Percentiles rank a stretch among this genome's conserved stretches.
These are phyloP conservation scores for Camponotus fellah DNA, from an alignment of 2,888 invertebrate genomes.

Conservation along the genomic window DNA sequence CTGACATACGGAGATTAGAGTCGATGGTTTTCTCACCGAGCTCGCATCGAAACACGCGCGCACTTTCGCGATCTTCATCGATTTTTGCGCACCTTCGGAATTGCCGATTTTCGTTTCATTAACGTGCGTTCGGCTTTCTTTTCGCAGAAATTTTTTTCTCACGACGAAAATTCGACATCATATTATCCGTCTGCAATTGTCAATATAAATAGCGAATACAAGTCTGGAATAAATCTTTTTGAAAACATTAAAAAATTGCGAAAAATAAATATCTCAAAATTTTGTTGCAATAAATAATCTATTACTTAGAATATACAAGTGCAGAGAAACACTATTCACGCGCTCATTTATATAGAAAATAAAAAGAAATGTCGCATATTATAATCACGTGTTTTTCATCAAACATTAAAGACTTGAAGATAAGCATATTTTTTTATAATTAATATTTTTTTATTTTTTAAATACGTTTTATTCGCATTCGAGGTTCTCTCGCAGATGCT, in stretches of 20 bases:
- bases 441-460: no score
- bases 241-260: background rate
- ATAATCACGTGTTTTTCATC: background rate
- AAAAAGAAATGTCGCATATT: background rate
- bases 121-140: background rate
- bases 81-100: background rate
- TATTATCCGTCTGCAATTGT: no score
- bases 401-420: constrained; percentile 19
- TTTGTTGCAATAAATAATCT: background rate
- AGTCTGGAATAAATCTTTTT: background rate
- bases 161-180: no score
- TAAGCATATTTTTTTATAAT: background rate
- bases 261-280: background rate
- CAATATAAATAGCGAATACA: no score
- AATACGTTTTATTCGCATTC: background rate
- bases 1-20: constrained; percentile 69
- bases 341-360: background rate
- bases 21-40: constrained; percentile 58
- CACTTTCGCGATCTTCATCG: constrained; percentile 34
- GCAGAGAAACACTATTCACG: background rate
- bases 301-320: background rate
- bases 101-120: background rate
- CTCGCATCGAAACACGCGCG: constrained; percentile 69
- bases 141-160: no score
- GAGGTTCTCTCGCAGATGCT: background rate